Base-by-base conservation (phyloP, 2,888 invertebrate species). In the Lasioglossum villosulum region DNA sequence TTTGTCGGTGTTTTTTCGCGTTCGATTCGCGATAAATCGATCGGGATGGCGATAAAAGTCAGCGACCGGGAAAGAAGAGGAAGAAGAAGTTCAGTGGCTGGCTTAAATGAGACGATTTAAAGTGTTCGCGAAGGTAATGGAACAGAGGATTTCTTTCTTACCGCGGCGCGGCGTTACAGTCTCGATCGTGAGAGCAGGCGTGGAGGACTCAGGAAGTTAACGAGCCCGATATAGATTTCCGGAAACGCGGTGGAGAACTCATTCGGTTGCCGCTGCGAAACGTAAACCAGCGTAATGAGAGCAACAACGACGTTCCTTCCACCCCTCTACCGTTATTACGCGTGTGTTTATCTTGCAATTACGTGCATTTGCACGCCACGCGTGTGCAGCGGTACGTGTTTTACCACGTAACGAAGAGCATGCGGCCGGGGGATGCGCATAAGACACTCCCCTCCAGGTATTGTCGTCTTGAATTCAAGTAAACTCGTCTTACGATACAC, bases 41-140 rank as follows among this genome's bases (percentile, higher is more conserved):
- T 79, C 23, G 70, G 39, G 83, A 81, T 27, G 4, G 59, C 82
- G 88, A 89, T 88, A 88, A 89, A 88, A 83, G 81, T 89, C 75
- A 71, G 78, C 73, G 30, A 72, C 75, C 42, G 73, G 3, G 87
- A 45, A 34, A 8, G 78, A 80, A 88, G 56, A n/a, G n/a, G 59
- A 59, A 27, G 59, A 79, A 75, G 78, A 80, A 88, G 86, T 88
- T 83, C 83, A 86, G 80, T 76, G 56, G 72, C 77, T 75, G 76
- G 74, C 84, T 88, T 86, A 83, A 89, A 85, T 80, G 82, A 89
- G 82, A 84, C 79, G 86, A 84, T 89, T 85, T 85, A 86, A 89
- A 89, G 76, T 63, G 84, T 80, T 82, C 83, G 75, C 72, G 80
- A 70, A 37, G 78, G 79, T 89, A 89, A 87, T 86, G 86, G 88